Evolutionary conservation across 2,888 invertebrate genomes (phyloP).

Genomic region (Limnephilus lunatus): DNA sequence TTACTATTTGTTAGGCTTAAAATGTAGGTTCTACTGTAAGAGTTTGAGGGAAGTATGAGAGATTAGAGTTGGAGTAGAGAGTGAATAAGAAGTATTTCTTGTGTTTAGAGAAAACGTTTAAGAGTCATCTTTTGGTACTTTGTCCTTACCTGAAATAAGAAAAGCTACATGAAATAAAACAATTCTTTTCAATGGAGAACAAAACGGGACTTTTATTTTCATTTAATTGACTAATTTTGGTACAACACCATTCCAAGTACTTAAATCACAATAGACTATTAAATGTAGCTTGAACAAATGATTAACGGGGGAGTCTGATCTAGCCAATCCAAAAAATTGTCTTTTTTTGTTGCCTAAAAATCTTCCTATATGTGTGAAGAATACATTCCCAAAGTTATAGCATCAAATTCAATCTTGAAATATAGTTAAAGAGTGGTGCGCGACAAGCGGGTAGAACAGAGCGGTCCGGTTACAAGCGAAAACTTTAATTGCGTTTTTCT

Average conservation of each 20-base stretch:
- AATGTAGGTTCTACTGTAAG: slow-evolving; percentile 19
- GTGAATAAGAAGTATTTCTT: slow-evolving; percentile 18
- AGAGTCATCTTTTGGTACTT: slow-evolving; percentile 55
- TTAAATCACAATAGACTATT: background rate
- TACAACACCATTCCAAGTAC: slow-evolving; percentile 2
- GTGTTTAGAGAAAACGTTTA: slow-evolving; percentile 46
- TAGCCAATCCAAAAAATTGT: too few species aligned
- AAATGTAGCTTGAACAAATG: background rate
- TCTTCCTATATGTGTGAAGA: too few species aligned
- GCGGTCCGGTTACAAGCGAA: too few species aligned
- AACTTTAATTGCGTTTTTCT: too few species aligned
- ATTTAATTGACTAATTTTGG: slow-evolving; percentile 15
- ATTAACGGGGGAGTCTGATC: background rate
- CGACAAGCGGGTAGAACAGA: too few species aligned
- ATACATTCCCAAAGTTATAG: too few species aligned
- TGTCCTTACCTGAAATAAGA: slow-evolving; percentile 57
- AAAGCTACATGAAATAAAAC: slow-evolving; percentile 53
- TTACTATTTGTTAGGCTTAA: background rate
- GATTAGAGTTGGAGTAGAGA: background rate
- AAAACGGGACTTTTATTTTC: slow-evolving; percentile 30
- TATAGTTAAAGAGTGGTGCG: too few species aligned
- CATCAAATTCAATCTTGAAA: too few species aligned
- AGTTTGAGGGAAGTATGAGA: background rate
- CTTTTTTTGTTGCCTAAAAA: too few species aligned
- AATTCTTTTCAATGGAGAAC: slow-evolving; percentile 43